Evolutionary conservation across 1,140 invertebrate species (phyloP).

Genomic region (Calosoma granatense): DNA sequence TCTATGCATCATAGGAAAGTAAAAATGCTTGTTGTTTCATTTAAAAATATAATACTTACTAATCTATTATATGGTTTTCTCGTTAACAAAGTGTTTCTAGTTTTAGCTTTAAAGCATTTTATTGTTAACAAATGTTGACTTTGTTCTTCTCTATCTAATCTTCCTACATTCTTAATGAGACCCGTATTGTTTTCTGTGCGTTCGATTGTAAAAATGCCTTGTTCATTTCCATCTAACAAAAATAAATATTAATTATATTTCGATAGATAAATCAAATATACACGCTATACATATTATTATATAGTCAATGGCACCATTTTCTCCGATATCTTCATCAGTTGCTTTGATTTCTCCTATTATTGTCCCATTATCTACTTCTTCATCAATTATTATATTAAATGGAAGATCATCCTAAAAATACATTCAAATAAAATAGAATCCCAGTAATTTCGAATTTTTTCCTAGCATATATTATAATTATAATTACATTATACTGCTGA

Average conservation of each 20-base stretch:
- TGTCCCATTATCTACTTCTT: slow-evolving; percentile 53
- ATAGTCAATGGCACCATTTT: slow-evolving; percentile 68
- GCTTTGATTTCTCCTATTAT: slow-evolving; percentile 57
- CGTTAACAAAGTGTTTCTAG: slow-evolving; percentile 34
- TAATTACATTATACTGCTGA: not conserved
- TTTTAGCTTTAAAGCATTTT: slow-evolving; percentile 55
- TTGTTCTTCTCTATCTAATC: slow-evolving; percentile 55
- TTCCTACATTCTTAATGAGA: slow-evolving; percentile 44
- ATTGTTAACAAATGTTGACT: slow-evolving; percentile 53
- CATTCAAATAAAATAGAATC: slow-evolving; percentile 4
- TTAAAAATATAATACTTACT: no score
- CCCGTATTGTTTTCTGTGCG: slow-evolving; percentile 54
- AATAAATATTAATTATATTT: slow-evolving; percentile 8
- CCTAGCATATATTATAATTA: not conserved
- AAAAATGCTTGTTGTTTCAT: no score
- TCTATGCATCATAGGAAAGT: no score
- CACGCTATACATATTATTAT: slow-evolving; percentile 48
- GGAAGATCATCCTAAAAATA: slow-evolving; percentile 50
- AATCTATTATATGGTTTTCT: slow-evolving; percentile 48
- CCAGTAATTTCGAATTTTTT: no score
- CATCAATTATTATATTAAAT: slow-evolving; percentile 47
- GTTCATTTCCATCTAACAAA: slow-evolving; percentile 55
- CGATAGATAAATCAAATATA: slow-evolving; percentile 3
- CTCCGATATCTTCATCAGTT: slow-evolving; percentile 61
- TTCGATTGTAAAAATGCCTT: slow-evolving; percentile 50